Base-by-base conservation (phyloP, 2,888 invertebrate species). In the Cephonodes hylas region DNA sequence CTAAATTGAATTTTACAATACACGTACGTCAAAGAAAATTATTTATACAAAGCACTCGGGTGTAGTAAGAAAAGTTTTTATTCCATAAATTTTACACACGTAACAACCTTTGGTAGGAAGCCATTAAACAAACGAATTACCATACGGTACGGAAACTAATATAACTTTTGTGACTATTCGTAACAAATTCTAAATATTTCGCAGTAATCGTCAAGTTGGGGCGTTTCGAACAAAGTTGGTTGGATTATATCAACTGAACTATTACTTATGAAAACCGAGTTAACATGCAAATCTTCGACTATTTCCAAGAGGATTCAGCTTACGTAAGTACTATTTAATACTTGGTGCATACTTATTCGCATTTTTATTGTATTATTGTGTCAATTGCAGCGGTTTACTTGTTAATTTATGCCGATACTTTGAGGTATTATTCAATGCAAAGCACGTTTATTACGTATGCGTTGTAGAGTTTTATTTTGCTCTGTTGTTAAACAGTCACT, bases 221-320 rank as follows among this genome's bases (percentile, higher is more conserved):
- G 82, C 82, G 79, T 84, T 85, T 65, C 63, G 70, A 73, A 75
- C 76, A 71, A 85, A 86, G 79, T 84, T 86, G 69, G 70, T 69
- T 73, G 77, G 79, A 79, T 84, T 84, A 84, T 86, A 84, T 83
- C 74, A 79, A 85, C 79, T 79, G 81, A 84, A 85, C 84, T 86
- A 84, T 88, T 87, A 90, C 84, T 89, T 86, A 87, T 83, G 84
- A 84, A 85, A 88, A 85, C 84, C 75, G 80, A 88, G 86, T 87
- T 89, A 86, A 85, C 86, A 89, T 87, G 89, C 86, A 91, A 90
- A 89, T 90, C 88, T 83, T 79, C 74, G 81, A 79, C 84, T 83
- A 81, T 83, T n/a, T 85, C 74, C 77, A 72, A 72, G 77, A 70
- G 74, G 77, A 81, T 77, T 75, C 74, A 74, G 75, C 78, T 79